Base-by-base conservation (phyloP, 35 echinoderm and acorn worm species). In the Amphiura filiformis region DNA sequence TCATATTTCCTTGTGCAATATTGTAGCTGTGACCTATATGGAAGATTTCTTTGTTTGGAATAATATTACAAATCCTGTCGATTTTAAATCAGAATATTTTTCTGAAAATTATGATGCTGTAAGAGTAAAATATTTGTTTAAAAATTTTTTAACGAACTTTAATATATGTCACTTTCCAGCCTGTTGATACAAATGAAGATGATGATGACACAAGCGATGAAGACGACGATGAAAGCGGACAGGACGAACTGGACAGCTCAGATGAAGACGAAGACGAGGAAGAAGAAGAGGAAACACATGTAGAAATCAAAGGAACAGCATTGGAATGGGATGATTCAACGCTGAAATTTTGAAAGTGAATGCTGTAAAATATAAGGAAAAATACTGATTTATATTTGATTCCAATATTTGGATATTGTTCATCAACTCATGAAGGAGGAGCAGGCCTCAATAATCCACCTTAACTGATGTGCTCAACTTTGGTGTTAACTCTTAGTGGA, bases 261-360 rank as follows among this genome's bases (percentile, higher is more conserved):
- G 94, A 96, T 18, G 89, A 92, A 61, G 94, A 96, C n/a, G 94
- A 96, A 44, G 90, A 92, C 13, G 94, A 96, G 15, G 89, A 88
- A 42, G 90, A 92, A 37, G 89, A 91, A 37, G 90, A 88, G 61
- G 86, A 88, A 39, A 84, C 88, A 0, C 41, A 87, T 33, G 90
- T 96, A 9, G 94, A 96, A 79, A 86, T 92, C 34, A 96, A 96
- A 92, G 94, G 94, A 49, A 92, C 94, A 22, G 90, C 90, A 18
- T 70, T 96, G 33, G 94, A 96, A 37, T 96, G 94, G 94, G 94
- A 96, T 75, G 94, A 96, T 75, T 92, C 94, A 11, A 96, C 90
- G 18, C 90, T 96, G 37, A 96, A 96, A 89, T 96, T 92, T 77
- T 96, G 78, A 92, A 39, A 75, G 12, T 82, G 4, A 47, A 47